Conservation (phyloP, 2,888 invertebrate species). For the Lasioglossum calceatum region DNA sequence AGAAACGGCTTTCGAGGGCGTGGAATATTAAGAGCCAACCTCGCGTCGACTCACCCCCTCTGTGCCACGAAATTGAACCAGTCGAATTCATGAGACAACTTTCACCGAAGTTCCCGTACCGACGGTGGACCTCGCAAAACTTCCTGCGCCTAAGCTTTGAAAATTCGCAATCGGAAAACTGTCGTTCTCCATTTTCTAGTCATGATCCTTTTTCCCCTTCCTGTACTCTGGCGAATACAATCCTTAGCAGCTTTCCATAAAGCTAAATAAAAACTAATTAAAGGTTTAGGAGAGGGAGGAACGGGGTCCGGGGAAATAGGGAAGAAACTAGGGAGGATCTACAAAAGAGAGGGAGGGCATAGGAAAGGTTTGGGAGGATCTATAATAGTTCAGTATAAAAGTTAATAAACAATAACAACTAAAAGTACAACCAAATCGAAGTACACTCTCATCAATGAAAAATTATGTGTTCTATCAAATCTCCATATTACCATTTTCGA, state of each 20-base stretch:
- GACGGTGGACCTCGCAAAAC: constrained; percentile 50
- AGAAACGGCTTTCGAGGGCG: constrained; percentile 53
- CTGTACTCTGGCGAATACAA: background rate
- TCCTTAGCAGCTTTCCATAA: background rate
- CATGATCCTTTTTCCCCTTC: background rate
- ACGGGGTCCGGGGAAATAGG: background rate
- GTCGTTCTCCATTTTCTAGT: constrained; percentile 24
- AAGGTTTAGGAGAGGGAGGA: background rate
- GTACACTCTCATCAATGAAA: background rate
- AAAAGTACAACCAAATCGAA: background rate
- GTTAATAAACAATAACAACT: background rate
- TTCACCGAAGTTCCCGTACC: constrained; percentile 52
- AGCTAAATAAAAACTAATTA: constrained; percentile 44
- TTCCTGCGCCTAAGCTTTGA: constrained; percentile 59
- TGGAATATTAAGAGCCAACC: constrained; percentile 64
- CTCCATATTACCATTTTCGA: background rate
- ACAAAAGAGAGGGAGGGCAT: too few species aligned
- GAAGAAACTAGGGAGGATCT: background rate
- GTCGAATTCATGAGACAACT: constrained; percentile 69
- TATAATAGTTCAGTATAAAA: background rate
- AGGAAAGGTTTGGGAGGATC: background rate
- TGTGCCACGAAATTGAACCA: constrained; percentile 57
- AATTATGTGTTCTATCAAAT: background rate
- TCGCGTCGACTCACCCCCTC: constrained; percentile 18
- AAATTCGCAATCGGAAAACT: constrained; percentile 59